phyloP scores from a whole-genome alignment of 2,113 vertebrate species.

The Donacobius atricapilla region DNA sequence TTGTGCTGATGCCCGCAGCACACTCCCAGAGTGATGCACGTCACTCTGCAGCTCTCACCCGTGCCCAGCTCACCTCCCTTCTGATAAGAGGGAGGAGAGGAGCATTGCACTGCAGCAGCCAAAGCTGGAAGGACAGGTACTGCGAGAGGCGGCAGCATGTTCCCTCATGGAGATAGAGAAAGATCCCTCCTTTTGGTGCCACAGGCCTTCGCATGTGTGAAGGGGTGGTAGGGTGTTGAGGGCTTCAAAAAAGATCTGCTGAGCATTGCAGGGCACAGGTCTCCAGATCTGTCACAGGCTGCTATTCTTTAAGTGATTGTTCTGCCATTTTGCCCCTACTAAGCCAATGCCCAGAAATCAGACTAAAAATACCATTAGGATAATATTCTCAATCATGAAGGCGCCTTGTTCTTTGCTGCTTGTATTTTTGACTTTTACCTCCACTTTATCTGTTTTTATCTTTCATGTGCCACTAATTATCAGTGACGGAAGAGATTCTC shows the following conservation, averaged over 20 bases:
- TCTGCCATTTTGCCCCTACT: not conserved
- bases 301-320: not conserved
- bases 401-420: not conserved
- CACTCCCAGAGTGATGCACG: rapidly evolving
- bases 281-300: not conserved
- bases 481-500: not conserved
- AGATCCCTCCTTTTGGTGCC: not conserved
- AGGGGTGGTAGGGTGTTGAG: not conserved
- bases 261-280: not conserved
- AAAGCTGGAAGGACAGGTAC: not conserved
- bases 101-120: not conserved
- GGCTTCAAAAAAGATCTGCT: not conserved
- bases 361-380: not conserved
- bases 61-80: not conserved
- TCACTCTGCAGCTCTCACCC: not conserved
- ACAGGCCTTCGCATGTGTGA: not conserved
- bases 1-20: not conserved
- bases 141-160: not conserved
- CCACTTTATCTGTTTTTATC: not conserved
- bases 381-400: not conserved
- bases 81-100: not conserved
- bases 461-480: not conserved
- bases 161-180: not conserved
- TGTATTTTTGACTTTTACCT: not conserved
- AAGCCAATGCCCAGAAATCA: not conserved